Base-by-base conservation (phyloP, 2,113 vertebrate genomes). In the Colossoma macropomum region DNA sequence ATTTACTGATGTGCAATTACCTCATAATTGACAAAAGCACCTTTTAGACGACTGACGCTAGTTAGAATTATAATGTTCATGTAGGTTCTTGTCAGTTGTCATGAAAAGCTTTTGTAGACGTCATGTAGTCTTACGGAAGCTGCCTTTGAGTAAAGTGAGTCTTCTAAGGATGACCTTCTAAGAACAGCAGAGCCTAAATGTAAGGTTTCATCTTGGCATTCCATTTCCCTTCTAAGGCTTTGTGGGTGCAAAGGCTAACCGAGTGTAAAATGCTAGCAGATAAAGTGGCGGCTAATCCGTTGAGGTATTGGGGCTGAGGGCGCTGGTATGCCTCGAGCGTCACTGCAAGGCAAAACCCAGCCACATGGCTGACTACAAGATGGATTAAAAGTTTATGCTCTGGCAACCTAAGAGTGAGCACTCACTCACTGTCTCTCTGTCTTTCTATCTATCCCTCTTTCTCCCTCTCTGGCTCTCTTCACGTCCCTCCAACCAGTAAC, bases 321-420 rank as follows among this genome's bases (percentile, higher is more conserved):
- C 2, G 25, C 45, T 81, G 78, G 78, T 70, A 80, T 85, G 83
- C 73, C 19, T 81, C 38, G 21, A 66, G 68, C 72, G 65, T 85
- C 83, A 76, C 17, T 70, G 73, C 28, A 80, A 62, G 38, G 50
- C 68, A 69, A 66, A 76, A 79, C 74, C 62, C 32, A 50, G 70
- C 38, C 69, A 68, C 38, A 81, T 74, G 54, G 70, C 38, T 30
- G 52, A 77, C 63, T 81, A 70, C 65, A 85, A 75, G 83, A 84
- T 63, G 70, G 66, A 85, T 80, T 80, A 68, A 69, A 77, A 69
- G 71, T 85, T 80, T 80, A 84, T 62, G 83, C 62, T 85, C 77
- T 76, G 77, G 65, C 72, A 79, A 75, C 86, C 72, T 45, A 38
- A 28, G 81, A 85, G 85, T 79, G 79, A 84, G 81, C 71, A 77